Conservation (phyloP, 2,888 invertebrate genomes). For the Biston betularia region DNA sequence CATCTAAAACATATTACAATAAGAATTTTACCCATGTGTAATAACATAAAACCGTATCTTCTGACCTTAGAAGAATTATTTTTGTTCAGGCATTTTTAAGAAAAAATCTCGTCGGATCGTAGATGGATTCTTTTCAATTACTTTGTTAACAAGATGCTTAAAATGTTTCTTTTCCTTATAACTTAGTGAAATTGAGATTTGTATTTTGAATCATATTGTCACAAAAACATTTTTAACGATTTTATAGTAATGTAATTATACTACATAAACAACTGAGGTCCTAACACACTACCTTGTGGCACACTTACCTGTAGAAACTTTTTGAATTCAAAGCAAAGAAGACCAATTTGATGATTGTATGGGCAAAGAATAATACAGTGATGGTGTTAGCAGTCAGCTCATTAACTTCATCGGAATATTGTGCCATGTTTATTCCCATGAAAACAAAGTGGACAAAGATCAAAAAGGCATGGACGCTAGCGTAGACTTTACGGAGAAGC, state of each 20-base stretch:
- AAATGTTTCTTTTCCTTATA: conserved; percentile 18
- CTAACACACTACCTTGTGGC: neutral
- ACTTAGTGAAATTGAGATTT: neutral
- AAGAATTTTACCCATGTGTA: neutral
- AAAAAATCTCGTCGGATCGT: conserved; percentile 14
- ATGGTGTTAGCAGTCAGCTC: conserved; percentile 92
- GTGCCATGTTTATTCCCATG: conserved; percentile 89
- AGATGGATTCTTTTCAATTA: conserved; percentile 35
- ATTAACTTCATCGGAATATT: conserved; percentile 91
- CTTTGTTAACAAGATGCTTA: conserved; percentile 26
- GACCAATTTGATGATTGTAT: conserved; percentile 90
- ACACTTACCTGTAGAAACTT: conserved; percentile 89
- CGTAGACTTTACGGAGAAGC: conserved; percentile 87
- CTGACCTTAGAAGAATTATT: conserved; percentile 11
- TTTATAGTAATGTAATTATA: neutral
- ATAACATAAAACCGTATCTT: neutral
- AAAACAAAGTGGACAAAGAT: conserved; percentile 87
- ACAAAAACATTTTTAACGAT: neutral
- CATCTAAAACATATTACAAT: neutral
- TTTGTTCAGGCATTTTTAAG: conserved; percentile 15
- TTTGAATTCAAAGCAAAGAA: conserved; percentile 91
- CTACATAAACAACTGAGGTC: neutral
- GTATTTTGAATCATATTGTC: neutral
- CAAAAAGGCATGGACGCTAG: conserved; percentile 86
- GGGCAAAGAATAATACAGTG: conserved; percentile 92